Conservation (phyloP, 2,113 vertebrate species). For the Diphyllodes magnificus region DNA sequence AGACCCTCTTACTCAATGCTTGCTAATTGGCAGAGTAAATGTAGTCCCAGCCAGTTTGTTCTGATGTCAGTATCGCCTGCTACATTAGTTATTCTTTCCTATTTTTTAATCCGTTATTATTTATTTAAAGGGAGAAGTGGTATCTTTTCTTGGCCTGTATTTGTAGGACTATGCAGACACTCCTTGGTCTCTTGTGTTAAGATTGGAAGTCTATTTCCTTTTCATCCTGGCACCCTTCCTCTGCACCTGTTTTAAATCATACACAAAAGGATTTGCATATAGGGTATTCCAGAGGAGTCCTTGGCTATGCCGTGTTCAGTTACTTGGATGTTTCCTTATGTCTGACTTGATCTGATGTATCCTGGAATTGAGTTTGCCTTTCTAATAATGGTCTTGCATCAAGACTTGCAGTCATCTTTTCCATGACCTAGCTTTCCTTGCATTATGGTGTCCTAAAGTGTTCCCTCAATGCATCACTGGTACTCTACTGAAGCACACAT, state of each 20-base stretch:
- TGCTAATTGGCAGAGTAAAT: not conserved
- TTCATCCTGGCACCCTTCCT: not conserved
- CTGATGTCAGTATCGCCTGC: not conserved
- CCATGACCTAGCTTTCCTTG: not conserved
- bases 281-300: not conserved
- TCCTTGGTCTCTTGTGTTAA: not conserved
- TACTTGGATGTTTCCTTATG: not conserved
- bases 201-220: constrained; percentile 8
- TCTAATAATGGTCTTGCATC: not conserved
- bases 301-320: not conserved
- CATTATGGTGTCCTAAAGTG: not conserved
- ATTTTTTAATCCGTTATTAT: not conserved
- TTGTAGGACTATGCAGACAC: not conserved
- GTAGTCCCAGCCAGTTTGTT: not conserved
- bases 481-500: not conserved
- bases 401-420: not conserved
- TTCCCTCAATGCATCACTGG: not conserved
- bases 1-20: not conserved
- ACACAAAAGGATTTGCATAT: not conserved
- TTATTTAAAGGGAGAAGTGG: not conserved
- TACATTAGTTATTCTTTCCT: not conserved
- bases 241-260: constrained; percentile 22
- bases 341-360: not conserved
- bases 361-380: not conserved
- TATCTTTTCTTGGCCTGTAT: not conserved